Base-by-base conservation (phyloP, 2,797 vertebrate genomes). In the Syngnathus acus region DNA sequence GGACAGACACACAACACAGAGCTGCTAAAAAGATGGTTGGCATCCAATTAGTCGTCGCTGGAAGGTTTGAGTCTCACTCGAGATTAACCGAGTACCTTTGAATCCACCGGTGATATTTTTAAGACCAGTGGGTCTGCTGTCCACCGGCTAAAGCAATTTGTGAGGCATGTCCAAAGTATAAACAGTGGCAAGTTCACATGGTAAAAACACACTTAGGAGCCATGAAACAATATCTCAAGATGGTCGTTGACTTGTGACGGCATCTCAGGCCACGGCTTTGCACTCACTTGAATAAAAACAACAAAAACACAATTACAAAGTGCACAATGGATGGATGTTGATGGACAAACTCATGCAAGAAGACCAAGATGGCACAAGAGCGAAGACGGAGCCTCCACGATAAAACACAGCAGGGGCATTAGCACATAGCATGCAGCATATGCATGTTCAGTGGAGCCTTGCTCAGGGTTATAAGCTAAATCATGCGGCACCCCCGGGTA, bases 271-370 rank as follows among this genome's bases (percentile, higher is more conserved):
- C 72, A 71, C 2, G 21, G 40, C n/a, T 43, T 43, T 23, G n/a
- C 21, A 42, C 1, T 43, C 10, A 21, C 17, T 75, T 76, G 57
- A 76, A 47, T 43, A 43, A 6, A 17, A 59, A 32, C 32, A 38
- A 58, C 3, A 6, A 60, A 0, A 32, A 55, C 3, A 23, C 53
- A 5, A 26, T 26, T 54, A 57, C 11, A 32, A 57, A 23, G 59
- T 61, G 39, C 26, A 60, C 21, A 45, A 62, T 47, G 40, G 19
- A 26, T 21, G 13, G 21, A 14, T 48, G 6, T 63, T 47, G 11
- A 63, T 66, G 68, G 66, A 66, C 45, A 1, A 60, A 72, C 65
- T 85, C 86, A 83, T 89, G 85, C 86, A 80, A 65, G 72, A 79
- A 47, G 72, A 71, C 26, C 42, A 60, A 43, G 32, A 51, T 40